Evolutionary conservation across 1,140 invertebrate species (phyloP), one percentile per base, ranked within the genome.

Genomic region (Sipha flava): DNA sequence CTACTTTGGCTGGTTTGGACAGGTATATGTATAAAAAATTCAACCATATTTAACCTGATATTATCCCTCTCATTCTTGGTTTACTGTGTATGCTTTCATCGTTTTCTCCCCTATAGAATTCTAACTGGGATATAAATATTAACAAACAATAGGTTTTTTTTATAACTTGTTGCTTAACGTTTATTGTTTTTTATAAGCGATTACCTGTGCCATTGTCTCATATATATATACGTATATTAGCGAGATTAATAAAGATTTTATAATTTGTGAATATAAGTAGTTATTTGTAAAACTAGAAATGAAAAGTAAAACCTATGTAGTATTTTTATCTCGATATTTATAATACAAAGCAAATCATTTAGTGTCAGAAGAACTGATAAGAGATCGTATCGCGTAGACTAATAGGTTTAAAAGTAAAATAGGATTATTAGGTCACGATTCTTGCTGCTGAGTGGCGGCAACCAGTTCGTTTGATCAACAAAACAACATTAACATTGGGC

Each of bases 351-450:
- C n/a, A n/a, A n/a, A n/a, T 3, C 2, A 66, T 40, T 66, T 47
- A 59, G 14, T 75, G 5, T 7, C 2, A 59, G 7, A 43, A 37
- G 21, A 40, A 14, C 18, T 59, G 49, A 77, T 57, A 75, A 75
- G 47, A 54, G 29, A 45, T 52, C 10, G 7, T 37, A 34, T 43
- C n/a, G 37, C 29, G 29, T 29, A 9, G 26, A 4, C 14, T 47
- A 18, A 49, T 6, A 14, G 14, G 23, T 34, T 7, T 2, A 37
- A 75, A 75, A 75, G 34, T 54, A 43, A 59, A 57, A 47, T 77
- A 59, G 73, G 34, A 77, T 59, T 77, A 77, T 57, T 77, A 59
- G 73, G 52, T 77, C 73, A 77, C 37, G 73, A 77, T 77, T 77
- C 34, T 57, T 21, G 37, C 49, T 34, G 16, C 21, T 16, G 34